Percentiles rank a stretch among this genome's conserved stretches.
phyloP scores from a whole-genome alignment of 1,140 invertebrate species.

The Nebria ingens region DNA sequence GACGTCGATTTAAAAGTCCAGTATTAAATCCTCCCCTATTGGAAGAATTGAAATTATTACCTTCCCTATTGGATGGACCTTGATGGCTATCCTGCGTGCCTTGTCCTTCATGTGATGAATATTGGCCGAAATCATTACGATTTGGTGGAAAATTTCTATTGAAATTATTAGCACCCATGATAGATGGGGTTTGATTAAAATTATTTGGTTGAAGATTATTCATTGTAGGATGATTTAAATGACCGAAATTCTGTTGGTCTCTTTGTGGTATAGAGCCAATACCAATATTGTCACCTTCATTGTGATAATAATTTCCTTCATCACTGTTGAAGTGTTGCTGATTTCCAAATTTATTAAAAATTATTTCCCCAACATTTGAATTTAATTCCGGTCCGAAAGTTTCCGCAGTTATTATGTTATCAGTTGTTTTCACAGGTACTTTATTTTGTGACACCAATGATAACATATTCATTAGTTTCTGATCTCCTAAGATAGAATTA shows the following conservation, averaged over 20 bases:
- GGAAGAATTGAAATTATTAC: neutral
- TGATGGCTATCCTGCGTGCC: constrained; percentile 5
- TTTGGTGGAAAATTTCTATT: neutral
- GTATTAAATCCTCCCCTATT: neutral
- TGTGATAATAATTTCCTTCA: neutral
- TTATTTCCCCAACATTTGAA: too few relatives aligned
- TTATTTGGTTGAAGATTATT: constrained; percentile 12
- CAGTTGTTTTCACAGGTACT: constrained; percentile 10
- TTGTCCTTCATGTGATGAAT: neutral
- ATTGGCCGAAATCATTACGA: constrained; percentile 1
- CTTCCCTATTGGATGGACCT: constrained; percentile 1
- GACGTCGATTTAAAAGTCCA: neutral
- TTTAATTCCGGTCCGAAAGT: too few relatives aligned
- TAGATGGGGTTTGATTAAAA: neutral
- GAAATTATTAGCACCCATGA: neutral
- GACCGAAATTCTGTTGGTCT: neutral
- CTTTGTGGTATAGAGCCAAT: too few relatives aligned
- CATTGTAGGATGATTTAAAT: too few relatives aligned
- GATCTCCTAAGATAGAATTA: constrained; percentile 47
- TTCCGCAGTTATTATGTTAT: neutral
- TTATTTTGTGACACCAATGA: constrained; percentile 37
- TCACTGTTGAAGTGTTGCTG: too few relatives aligned
- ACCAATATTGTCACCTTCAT: neutral
- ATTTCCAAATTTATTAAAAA: too few relatives aligned
- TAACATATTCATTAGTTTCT: constrained; percentile 46